Evolutionary conservation across 1,140 invertebrate species (phyloP), one percentile per base, ranked within the genome.

Genomic region (Drosophila jambulina): DNA sequence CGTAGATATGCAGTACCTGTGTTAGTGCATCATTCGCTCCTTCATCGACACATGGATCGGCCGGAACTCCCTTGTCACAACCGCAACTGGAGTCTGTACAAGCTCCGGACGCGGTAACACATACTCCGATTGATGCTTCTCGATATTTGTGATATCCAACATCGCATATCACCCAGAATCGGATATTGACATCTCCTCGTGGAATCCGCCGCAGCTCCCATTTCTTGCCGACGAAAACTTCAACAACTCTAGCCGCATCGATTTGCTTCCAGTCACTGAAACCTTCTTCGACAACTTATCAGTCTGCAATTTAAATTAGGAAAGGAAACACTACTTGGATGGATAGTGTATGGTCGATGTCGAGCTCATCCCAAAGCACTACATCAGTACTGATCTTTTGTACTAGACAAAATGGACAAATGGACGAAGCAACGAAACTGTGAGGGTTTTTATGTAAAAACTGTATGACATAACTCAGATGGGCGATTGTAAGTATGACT

Each of bases 251-350:
- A 7, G 29, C 4, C 27, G 27, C 9, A 21, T 32, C 27, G n/a
- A 53, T 34, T 53, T 58, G 23, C 38, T 19, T 15, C 9, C 29
- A 15, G 29, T 19, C 13, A 54, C 29, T 4, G 51, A 54, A 36
- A 21, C 27, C 27, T 25, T 27, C 17, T n/a, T 29, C 12, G 6
- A 51, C 17, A 51, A 19, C 5, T 29, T 51, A 10, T 8, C 38
- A n/a, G 17, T 40, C 38, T 17, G 38, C 17, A 51, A 51, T 0
- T n/a, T 12, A 29, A 27, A 51, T n/a, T 51, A 12, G 15, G 9
- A 27, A n/a, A 65, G 60, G 80, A 92, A 78, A 91, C 81, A n/a
- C 54, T 78, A 46, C 68, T 93, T 15, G 91, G 83, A 15, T 92
- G 88, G 88, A 34, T 78, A 23, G 54, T 78, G 1, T 59, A 59